These are phyloP conservation scores for Chymomyza procnemis DNA, from an alignment of 2,888 invertebrate genomes.

Conservation along the genomic window DNA sequence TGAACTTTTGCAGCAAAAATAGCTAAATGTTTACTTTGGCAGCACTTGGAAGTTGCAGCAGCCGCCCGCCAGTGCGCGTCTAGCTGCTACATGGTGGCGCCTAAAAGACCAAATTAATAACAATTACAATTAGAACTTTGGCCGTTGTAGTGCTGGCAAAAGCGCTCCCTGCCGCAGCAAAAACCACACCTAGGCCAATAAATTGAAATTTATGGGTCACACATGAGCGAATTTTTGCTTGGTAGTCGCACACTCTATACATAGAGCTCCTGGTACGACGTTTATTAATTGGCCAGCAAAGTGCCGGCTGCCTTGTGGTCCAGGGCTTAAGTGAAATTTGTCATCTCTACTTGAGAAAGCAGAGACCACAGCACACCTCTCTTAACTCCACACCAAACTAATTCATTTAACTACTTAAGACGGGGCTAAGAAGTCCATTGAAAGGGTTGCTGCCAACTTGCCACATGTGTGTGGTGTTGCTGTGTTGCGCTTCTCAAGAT, in stretches of 20 bases:
- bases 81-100: slow-evolving; percentile 21
- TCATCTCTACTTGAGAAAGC: slow-evolving; percentile 43
- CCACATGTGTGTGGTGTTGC: background rate
- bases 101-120: slow-evolving; percentile 61
- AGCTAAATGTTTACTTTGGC: slow-evolving; percentile 68
- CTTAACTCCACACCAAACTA: slow-evolving; percentile 17
- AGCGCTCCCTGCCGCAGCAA: slow-evolving; percentile 14
- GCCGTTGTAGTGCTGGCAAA: slow-evolving; percentile 10
- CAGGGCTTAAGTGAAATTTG: slow-evolving; percentile 49
- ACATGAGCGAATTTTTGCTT: slow-evolving; percentile 50
- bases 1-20: slow-evolving; percentile 38
- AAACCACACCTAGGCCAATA: slow-evolving; percentile 63
- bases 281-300: slow-evolving; percentile 58
- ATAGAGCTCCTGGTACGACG: slow-evolving; percentile 20
- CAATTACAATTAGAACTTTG: slow-evolving; percentile 59
- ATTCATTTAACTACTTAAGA: slow-evolving; percentile 66
- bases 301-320: slow-evolving; percentile 39
- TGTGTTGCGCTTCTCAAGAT: slow-evolving; percentile 45
- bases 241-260: background rate
- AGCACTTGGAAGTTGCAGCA: slow-evolving; percentile 60
- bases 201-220: slow-evolving; percentile 72
- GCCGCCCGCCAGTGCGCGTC: slow-evolving; percentile 38
- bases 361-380: slow-evolving; percentile 45
- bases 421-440: slow-evolving; percentile 4
- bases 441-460: slow-evolving; percentile 30